Conservation (phyloP, 2,888 invertebrate species). For the Frankliniella intonsa region DNA sequence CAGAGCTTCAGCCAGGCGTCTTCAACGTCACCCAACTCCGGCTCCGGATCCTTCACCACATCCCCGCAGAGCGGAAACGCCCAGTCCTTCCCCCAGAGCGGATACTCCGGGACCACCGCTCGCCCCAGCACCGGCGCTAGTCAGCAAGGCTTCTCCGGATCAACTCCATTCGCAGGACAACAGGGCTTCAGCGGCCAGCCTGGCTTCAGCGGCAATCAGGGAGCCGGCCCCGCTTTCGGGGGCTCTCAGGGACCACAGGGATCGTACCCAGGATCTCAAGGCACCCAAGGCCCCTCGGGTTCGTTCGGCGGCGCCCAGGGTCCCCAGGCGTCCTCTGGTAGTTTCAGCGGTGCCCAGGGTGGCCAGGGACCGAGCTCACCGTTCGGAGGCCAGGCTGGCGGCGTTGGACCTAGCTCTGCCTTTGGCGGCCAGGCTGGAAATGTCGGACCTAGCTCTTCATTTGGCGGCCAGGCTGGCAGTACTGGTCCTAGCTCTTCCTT, state of each 20-base stretch:
- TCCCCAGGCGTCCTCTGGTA: background rate
- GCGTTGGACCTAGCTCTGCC: slow-evolving; percentile 36
- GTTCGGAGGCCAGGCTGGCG: slow-evolving; percentile 34
- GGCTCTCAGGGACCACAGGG: slow-evolving; percentile 4
- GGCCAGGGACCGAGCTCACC: slow-evolving; percentile 36
- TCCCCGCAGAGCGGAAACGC: background rate
- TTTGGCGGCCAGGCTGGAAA: slow-evolving; percentile 40
- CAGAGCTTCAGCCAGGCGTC: slow-evolving; percentile 34
- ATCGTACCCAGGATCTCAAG: slow-evolving; percentile 2
- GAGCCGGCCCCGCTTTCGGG: slow-evolving; percentile 29
- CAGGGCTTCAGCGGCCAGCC: slow-evolving; percentile 5
- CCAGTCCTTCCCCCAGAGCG: background rate
- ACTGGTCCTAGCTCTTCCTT: slow-evolving; percentile 37
- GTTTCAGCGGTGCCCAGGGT: slow-evolving; percentile 34
- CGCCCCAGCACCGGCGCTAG: background rate
- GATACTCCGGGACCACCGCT: background rate
- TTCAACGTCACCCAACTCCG: background rate
- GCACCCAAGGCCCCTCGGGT: background rate
- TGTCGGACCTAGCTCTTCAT: slow-evolving; percentile 38
- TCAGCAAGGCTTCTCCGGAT: background rate
- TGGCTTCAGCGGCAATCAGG: slow-evolving; percentile 28
- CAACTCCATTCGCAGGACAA: background rate
- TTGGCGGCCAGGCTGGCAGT: slow-evolving; percentile 38
- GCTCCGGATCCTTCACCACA: background rate
- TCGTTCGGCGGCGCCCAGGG: background rate